Base-by-base conservation (phyloP, 2,113 vertebrate species). In the Ranitomeya variabilis region DNA sequence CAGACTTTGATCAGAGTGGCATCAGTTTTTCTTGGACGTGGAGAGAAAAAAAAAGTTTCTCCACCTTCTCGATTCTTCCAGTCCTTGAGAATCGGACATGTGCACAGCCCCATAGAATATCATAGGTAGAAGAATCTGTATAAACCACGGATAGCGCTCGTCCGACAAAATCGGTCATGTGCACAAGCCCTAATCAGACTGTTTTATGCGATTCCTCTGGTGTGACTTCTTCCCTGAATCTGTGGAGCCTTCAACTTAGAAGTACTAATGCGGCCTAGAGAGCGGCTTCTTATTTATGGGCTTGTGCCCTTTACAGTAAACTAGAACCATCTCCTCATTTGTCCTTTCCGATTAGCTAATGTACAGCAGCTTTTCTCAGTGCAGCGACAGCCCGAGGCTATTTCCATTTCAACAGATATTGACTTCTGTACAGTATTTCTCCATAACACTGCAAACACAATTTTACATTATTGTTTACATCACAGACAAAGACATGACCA, bases 391-490 rank as follows among this genome's bases (percentile, higher is more conserved):
- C 82, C 66, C 21, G 19, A 12, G 64, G 82, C 21, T 21, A 55
- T 84, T 84, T 84, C 66, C 82, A 84, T 83, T 83, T 62, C 2
- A 83, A 21, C 21, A 69, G 64, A 54, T 26, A 84, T 54, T 66
- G 60, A 69, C n/a, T 67, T 83, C 45, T 84, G 55, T 81, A 14
- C 14, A 26, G 79, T 60, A 5, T 31, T 59, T 80, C 16, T 52
- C 13, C n/a, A 52, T 31, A 80, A 80, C 4, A 51, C 16, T 73
- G 10, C 23, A 73, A n/a, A 71, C 37, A 0, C 21, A 10, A 74
- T n/a, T n/a, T 21, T 66, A n/a, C 14, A 14, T n/a, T 66, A 21
- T 14, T 64, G 6, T 5, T 64, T 7, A 21, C 62, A 64, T 64
- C 6, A 64, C 62, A 21, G 62, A 64, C 7, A 11, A 5, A 11